Evolutionary conservation across 2,888 invertebrate genomes (phyloP), one percentile per base, ranked within the genome.

Genomic region (Pasiphila rectangulata): DNA sequence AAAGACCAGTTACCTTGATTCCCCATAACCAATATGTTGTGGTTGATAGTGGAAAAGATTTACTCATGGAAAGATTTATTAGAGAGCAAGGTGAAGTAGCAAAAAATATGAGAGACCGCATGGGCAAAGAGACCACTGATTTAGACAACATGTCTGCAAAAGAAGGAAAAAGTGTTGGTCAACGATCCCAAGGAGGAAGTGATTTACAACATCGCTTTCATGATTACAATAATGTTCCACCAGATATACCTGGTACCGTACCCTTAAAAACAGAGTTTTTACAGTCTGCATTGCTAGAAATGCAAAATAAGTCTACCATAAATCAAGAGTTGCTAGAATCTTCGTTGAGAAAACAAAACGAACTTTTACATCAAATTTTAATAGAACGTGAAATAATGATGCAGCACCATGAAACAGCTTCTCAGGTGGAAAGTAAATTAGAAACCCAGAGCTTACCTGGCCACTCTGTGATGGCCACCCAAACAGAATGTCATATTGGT

Each of bases 381-480:
- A 75, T 94, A 53, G 95, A 94, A 71, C 90, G 93, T 36, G 94
- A 94, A 69, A 85, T 92, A 63, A 75, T 90, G 52, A 64, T 88
- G 38, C 91, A 92, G 61, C 89, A 89, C 51, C 91, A 90, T 40
- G 92, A 92, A 72, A 86, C 91, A 25, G 90, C 90, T 45, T 89
- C 89, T 9, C 89, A 89, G 69, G 86, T 89, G 42, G 92, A 92
- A 77, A 86, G 89, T 41, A 90, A 91, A 59, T 75, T 95, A 53
- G 96, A 96, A 81, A 96, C 96, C 0, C 95, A 96, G 79, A 95
- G 95, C 73, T 89, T 96, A 61, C 96, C 96, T n/a, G 95, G 93
- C 1, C 92, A 92, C 59, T 90, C 91, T 3, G 90, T 89, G 10
- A 93, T 93, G 74, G 94, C 94, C 1, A 96, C 96, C 0, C 96